Conservation (phyloP, 2,113 vertebrate species). For the Pholis gunnellus region DNA sequence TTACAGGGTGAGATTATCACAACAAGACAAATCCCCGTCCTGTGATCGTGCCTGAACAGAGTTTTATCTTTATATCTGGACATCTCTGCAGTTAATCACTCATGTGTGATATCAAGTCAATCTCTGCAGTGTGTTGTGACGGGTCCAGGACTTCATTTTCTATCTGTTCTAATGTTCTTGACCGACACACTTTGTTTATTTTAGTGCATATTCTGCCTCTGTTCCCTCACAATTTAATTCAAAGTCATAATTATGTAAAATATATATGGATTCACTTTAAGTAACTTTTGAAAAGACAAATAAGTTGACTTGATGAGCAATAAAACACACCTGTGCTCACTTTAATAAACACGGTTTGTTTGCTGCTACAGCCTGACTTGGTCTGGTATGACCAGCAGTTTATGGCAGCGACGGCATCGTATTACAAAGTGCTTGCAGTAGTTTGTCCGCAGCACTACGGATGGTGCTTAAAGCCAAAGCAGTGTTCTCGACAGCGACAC, state of each 20-base stretch:
- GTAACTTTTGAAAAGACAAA: background rate
- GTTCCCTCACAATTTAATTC: conserved; percentile 2
- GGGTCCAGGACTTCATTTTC: background rate
- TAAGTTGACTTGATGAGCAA: background rate
- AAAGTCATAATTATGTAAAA: conserved; percentile 1
- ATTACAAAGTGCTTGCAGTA: background rate
- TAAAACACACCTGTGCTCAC: background rate
- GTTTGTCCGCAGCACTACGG: too few relatives aligned
- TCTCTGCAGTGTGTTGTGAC: conserved; percentile 1
- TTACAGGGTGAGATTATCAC: conserved; percentile 20
- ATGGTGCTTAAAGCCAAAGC: too few relatives aligned
- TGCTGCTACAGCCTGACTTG: background rate
- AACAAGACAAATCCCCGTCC: conserved; percentile 6
- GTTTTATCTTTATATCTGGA: conserved; percentile 5
- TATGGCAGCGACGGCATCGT: too few relatives aligned
- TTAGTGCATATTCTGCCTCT: background rate
- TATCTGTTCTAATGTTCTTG: background rate
- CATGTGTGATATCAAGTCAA: conserved; percentile 1
- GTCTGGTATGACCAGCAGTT: too few relatives aligned
- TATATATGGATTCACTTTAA: background rate
- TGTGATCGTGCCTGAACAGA: conserved; percentile 13
- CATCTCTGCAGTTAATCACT: conserved; percentile 28
- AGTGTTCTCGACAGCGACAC: too few relatives aligned
- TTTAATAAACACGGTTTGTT: background rate
- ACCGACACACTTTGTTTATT: background rate